Base-by-base conservation (phyloP, 2,888 invertebrate genomes). In the Drosophila cracens region DNA sequence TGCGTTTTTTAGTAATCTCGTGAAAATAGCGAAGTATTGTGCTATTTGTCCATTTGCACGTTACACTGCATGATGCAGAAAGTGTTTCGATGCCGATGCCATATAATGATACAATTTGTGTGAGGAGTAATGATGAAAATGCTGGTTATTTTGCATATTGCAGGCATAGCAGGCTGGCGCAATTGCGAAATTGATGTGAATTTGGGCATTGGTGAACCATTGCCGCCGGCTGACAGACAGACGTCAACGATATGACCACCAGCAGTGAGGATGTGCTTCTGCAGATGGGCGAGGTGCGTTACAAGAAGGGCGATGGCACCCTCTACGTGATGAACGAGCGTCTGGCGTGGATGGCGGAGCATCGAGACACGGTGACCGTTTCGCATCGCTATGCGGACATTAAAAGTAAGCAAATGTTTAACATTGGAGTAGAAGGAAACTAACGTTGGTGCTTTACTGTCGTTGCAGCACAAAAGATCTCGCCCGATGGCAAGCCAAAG, bases 271-370 rank as follows among this genome's bases (percentile, higher is more conserved):
- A 99, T 94, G 98, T 99, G 66, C 94, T 99, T 84, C 94, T 98
- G 82, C 98, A 98, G 94, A 96, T 99, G 85, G 96, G 96, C 79
- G 96, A 97, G 93, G 99, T 99, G 74, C 96, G 97, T 75, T 98
- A 96, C 92, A 99, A 99, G 93, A 99, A 99, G 94, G 97, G 98
- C 64, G 98, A 99, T 94, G 99, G 99, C 16, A 97, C 97, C 0
- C 94, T 99, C 67, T 93, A 99, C 93, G 95, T 99, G 78, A 99
- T 99, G 98, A 97, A 98, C 87, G 97, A 98, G 93, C 95, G 99
- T 85, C 94, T 99, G 83, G 99, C 98, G 43, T 99, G 99, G 98
- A 98, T 99, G 97, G 95, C 98, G 76, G 97, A 98, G 92, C 97
- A 98, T 92, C 95, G 96, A 76, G 98, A 98, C 91, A 97, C 97